Percentiles rank a stretch among this genome's conserved stretches.
These are phyloP conservation scores for Chalcosyrphus nemorum DNA, from an alignment of 2,888 invertebrate genomes.

Conservation along the genomic window DNA sequence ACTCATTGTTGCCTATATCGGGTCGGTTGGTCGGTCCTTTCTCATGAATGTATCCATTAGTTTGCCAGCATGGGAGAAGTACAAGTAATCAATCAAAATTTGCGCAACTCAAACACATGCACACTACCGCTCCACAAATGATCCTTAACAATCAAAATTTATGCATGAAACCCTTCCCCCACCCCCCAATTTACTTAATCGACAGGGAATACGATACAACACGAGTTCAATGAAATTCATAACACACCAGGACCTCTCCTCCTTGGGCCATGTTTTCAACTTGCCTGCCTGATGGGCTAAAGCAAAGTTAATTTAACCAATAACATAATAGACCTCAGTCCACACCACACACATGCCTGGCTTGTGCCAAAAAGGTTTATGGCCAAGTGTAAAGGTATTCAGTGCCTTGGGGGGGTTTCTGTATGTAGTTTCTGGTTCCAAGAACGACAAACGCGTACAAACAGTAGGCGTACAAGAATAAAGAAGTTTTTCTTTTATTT, in stretches of 20 bases:
- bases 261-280: slow-evolving; percentile 1
- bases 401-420: slow-evolving; percentile 4
- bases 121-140: neutral
- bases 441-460: slow-evolving; percentile 29
- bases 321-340: slow-evolving; percentile 53
- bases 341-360: slow-evolving; percentile 2
- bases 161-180: slow-evolving; percentile 7
- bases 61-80: slow-evolving; percentile 19
- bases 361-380: neutral
- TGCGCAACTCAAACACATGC: slow-evolving; percentile 16
- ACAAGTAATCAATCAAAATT: slow-evolving; percentile 56
- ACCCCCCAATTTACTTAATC: slow-evolving; percentile 38
- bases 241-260: neutral
- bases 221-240: slow-evolving; percentile 46
- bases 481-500: neutral
- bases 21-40: neutral
- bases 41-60: slow-evolving; percentile 54
- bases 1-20: slow-evolving; percentile 21
- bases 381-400: slow-evolving; percentile 45
- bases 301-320: slow-evolving; percentile 58
- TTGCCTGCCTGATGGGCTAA: slow-evolving; percentile 31
- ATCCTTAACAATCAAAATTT: slow-evolving; percentile 56
- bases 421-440: slow-evolving; percentile 19
- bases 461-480: slow-evolving; percentile 14
- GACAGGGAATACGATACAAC: slow-evolving; percentile 56